Evolutionary conservation across 2,888 invertebrate species (phyloP).

Genomic region (Macrosiphum euphorbiae): DNA sequence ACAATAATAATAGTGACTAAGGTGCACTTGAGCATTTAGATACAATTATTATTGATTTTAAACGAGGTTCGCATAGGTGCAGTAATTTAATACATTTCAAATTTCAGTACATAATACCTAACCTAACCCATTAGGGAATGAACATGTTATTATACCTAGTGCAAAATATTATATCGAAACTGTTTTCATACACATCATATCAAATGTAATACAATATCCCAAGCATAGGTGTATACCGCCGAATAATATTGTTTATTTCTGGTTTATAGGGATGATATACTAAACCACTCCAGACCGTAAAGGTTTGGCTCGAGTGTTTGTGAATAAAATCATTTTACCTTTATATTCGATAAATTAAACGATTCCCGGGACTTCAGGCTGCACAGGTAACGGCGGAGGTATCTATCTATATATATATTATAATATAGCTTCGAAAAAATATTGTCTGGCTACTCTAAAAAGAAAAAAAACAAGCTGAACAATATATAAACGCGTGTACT

Average conservation of each 20-base stretch:
- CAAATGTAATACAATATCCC: not conserved
- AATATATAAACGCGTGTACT: not conserved
- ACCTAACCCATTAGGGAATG: not conserved
- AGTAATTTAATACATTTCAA: not conserved
- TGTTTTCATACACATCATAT: not conserved
- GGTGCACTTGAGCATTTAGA: not conserved
- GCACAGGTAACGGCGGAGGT: not conserved
- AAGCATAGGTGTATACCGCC: not conserved
- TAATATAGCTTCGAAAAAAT: not conserved
- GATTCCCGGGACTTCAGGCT: not conserved
- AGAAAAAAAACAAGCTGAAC: not conserved
- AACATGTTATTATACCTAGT: not conserved
- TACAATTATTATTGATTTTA: not conserved
- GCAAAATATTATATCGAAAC: not conserved
- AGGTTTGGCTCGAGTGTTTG: not conserved
- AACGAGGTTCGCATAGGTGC: not conserved
- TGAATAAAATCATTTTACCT: not conserved
- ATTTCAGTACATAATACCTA: not conserved
- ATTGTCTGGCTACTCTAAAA: not conserved
- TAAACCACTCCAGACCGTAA: not conserved
- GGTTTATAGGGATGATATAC: not conserved
- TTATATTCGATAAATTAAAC: not conserved
- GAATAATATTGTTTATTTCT: not conserved
- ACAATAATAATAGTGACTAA: too few relatives aligned
- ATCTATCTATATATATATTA: not conserved